Base-by-base conservation (phyloP, 2,797 vertebrate genomes). In the Otolemur crassicaudatus region DNA sequence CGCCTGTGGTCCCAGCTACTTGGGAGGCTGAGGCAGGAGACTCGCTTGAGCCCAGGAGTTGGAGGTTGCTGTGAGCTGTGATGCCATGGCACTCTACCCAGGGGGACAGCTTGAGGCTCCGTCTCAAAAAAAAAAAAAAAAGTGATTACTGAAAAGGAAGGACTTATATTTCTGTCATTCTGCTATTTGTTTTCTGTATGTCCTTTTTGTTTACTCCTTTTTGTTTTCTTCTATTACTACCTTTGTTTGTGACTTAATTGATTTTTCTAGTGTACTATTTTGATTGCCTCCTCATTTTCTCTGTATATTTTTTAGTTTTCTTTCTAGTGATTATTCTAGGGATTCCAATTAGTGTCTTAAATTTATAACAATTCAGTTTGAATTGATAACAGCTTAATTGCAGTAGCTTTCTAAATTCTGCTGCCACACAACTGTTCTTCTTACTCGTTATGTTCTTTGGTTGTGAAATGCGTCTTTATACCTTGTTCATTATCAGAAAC, bases 301-400 rank as follows among this genome's bases (percentile, higher is more conserved):
- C 69, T 70, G 29, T 46, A 56, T 61, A 46, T 81, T 46, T 91
- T 37, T 14, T 10, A 69, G 22, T 90, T 75, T 60, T 60, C 67
- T 85, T 69, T 82, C 90, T 34, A 76, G 40, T 76, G 49, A 23
- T 90, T 82, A 82, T 27, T 87, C 61, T 90, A n/a, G 61, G 60
- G 40, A 85, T 94, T 94, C 92, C 22, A 80, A 13, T 31, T 90
- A 80, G 46, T n/a, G n/a, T 63, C 29, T 61, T 87, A 82, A 82
- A 70, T 94, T 73, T 70, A 27, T 53, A 77, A 56, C 27, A 70
- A 34, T 81, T 5, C 27, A 70, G 2, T 81, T 86, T 87, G 69
- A 82, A 27, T 37, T 82, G n/a, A 46, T 61, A n/a, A 19, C 29
- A 81, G 19, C 10, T 19, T 69, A 63, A 58, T 53, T 91, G 82